Evolutionary conservation across 2,113 vertebrate genomes (phyloP).

Genomic region (Zosterops japonicus): DNA sequence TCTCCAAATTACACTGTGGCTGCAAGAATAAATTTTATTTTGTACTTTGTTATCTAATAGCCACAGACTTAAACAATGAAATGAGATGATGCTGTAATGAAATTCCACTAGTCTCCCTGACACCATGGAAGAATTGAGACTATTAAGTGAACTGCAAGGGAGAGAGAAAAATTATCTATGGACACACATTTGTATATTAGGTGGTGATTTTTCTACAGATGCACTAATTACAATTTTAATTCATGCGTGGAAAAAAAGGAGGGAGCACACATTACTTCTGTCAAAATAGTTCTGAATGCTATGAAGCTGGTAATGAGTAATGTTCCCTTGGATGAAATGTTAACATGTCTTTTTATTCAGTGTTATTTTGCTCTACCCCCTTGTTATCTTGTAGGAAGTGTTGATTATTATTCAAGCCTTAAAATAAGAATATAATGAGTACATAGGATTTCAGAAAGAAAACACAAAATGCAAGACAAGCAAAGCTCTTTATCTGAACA

Average conservation of each 20-base stretch:
- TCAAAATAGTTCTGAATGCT: conserved; percentile 25
- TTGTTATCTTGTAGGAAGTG: conserved; percentile 18
- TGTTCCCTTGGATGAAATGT: conserved; percentile 9
- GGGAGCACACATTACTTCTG: neutral
- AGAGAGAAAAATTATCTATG: conserved; percentile 10
- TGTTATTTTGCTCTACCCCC: neutral
- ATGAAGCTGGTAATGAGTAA: conserved; percentile 27
- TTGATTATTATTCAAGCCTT: conserved; percentile 1
- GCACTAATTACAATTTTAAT: conserved; percentile 32
- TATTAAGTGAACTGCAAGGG: neutral
- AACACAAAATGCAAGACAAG: neutral
- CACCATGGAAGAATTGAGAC: neutral
- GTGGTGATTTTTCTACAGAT: conserved; percentile 33
- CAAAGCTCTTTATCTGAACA: neutral
- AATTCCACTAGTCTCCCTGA: neutral
- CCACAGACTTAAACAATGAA: conserved; percentile 32
- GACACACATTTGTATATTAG: conserved; percentile 21
- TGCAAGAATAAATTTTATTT: neutral
- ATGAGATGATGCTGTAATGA: neutral
- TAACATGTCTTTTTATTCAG: neutral
- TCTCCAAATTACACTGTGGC: neutral
- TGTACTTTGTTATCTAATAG: neutral
- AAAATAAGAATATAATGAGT: neutral
- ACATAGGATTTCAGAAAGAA: neutral
- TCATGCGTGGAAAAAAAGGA: neutral